phyloP scores from a whole-genome alignment of 2,113 vertebrate genomes.

The Laterallus jamaicensis region DNA sequence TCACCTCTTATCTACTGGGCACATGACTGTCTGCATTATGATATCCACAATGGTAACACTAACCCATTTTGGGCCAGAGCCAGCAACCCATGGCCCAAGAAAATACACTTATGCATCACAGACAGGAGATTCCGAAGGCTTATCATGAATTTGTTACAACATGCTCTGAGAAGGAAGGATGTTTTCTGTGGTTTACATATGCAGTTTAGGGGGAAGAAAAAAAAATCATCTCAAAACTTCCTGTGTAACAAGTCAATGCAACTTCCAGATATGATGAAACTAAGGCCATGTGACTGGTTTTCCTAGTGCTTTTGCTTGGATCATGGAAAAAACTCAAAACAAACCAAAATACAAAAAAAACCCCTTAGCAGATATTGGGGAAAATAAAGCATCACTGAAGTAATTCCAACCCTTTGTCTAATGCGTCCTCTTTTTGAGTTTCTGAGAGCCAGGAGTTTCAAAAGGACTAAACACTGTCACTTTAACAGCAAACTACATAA shows the following conservation, averaged over 20 bases:
- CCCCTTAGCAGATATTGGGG: background rate
- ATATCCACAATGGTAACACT: background rate
- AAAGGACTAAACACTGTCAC: background rate
- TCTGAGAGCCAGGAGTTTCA: background rate
- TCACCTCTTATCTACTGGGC: background rate
- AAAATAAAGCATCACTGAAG: background rate
- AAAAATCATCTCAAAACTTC: slow-evolving; percentile 15
- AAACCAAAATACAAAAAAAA: background rate
- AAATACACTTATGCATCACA: background rate
- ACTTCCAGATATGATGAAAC: slow-evolving; percentile 22
- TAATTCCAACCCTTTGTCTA: background rate
- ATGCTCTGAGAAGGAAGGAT: background rate
- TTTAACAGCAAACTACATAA: background rate
- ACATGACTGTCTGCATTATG: background rate
- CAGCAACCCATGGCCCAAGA: background rate
- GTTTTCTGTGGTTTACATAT: background rate
- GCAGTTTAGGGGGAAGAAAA: background rate
- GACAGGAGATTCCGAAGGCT: background rate
- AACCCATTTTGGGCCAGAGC: background rate
- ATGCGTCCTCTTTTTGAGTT: background rate
- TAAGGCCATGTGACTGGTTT: background rate
- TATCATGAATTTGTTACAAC: background rate
- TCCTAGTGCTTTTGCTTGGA: background rate
- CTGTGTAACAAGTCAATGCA: background rate
- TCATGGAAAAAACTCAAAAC: background rate